phyloP scores from a whole-genome alignment of 2,113 vertebrate genomes.

The Pangasianodon hypophthalmus region DNA sequence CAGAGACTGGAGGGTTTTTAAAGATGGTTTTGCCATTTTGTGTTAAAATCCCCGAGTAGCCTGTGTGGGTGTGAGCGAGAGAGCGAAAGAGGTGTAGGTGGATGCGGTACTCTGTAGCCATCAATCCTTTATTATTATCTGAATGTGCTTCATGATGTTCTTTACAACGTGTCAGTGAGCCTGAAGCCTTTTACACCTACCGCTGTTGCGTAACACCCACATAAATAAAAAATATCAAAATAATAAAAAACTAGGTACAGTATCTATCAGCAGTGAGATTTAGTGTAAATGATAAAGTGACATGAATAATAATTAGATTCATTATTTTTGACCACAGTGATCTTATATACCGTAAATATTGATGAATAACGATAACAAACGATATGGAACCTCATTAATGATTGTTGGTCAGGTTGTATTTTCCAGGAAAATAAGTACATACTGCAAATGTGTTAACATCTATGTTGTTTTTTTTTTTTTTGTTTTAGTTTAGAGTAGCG shows the following conservation, averaged over 20 bases:
- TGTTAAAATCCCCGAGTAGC: background rate
- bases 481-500: too few species aligned
- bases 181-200: background rate
- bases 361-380: background rate
- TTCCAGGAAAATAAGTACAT: too few species aligned
- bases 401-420: background rate
- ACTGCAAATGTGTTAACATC: too few species aligned
- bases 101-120: background rate
- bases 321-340: background rate
- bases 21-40: background rate
- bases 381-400: background rate
- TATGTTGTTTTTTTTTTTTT: too few species aligned
- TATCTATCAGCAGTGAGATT: background rate
- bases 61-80: background rate
- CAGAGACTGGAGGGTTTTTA: background rate
- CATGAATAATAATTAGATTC: background rate
- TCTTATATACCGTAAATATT: background rate
- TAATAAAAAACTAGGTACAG: background rate
- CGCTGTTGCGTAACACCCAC: background rate
- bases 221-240: background rate
- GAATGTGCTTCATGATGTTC: background rate
- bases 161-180: background rate
- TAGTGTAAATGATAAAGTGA: background rate
- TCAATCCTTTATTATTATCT: background rate
- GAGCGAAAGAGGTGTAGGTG: slow-evolving; percentile 11